These are phyloP conservation scores for Siphlonurus alternatus DNA, from an alignment of 2,888 invertebrate genomes.

Conservation along the genomic window DNA sequence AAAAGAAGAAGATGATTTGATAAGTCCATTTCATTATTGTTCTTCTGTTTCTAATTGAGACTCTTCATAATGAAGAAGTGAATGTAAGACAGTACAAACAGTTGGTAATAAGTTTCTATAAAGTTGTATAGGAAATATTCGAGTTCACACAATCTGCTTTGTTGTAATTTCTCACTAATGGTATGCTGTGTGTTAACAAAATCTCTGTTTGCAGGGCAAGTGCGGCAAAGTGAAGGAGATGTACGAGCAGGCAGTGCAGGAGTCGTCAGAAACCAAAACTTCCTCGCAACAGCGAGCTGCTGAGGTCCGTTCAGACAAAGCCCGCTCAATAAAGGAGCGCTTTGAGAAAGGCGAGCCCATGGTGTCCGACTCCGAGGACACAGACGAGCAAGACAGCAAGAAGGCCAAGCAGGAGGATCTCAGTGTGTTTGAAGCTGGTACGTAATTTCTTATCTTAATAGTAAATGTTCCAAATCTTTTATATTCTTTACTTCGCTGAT, in stretches of 20 bases:
- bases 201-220: slow-evolving; percentile 55
- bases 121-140: no score
- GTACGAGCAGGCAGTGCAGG: slow-evolving; percentile 78
- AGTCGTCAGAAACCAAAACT: slow-evolving; percentile 41
- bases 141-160: no score
- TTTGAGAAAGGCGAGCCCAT: slow-evolving; percentile 57
- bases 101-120: no score
- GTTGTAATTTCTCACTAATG: no score
- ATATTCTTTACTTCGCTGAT: not conserved
- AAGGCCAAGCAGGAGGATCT: slow-evolving; percentile 42
- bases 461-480: not conserved
- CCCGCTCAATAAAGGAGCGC: slow-evolving; percentile 52
- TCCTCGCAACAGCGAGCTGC: not conserved
- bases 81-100: no score
- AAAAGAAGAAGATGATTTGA: no score
- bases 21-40: no score
- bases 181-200: no score
- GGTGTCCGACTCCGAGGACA: slow-evolving; percentile 38
- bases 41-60: no score
- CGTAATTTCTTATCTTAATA: slow-evolving; percentile 10
- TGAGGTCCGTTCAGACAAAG: slow-evolving; percentile 37
- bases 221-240: slow-evolving; percentile 82
- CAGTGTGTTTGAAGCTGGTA: slow-evolving; percentile 65
- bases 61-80: no score
- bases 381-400: slow-evolving; percentile 14